phyloP scores from a whole-genome alignment of 1,140 invertebrate genomes.

The Cecropterus lyciades region DNA sequence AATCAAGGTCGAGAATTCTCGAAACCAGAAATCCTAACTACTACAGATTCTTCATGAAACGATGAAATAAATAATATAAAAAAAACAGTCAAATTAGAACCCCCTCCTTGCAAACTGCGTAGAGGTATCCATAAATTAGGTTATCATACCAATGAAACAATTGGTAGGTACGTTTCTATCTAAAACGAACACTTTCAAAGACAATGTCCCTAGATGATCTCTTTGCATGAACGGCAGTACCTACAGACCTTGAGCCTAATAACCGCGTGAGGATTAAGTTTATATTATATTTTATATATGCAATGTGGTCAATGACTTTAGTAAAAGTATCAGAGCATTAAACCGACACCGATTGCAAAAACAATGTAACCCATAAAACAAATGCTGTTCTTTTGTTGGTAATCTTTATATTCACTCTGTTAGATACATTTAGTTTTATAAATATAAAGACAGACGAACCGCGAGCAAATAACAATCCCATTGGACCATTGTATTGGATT shows the following conservation, averaged over 20 bases:
- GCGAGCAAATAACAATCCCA: too few relatives aligned
- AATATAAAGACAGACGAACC: background rate
- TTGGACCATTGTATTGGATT: too few relatives aligned
- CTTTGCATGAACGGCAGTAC: constrained; percentile 4
- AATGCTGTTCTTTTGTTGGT: constrained; percentile 18
- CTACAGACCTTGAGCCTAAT: constrained; percentile 48
- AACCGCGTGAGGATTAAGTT: constrained; percentile 40
- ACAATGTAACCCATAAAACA: constrained; percentile 46
- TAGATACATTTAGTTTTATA: background rate
- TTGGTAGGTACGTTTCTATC: background rate
- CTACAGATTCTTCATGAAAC: too few relatives aligned
- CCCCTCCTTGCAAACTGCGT: too few relatives aligned
- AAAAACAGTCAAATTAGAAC: too few relatives aligned
- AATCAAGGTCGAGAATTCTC: too few relatives aligned
- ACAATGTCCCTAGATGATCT: background rate
- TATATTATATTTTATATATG: constrained; percentile 48
- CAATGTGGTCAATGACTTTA: constrained; percentile 55
- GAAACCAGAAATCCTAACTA: too few relatives aligned
- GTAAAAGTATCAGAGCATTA: constrained; percentile 54
- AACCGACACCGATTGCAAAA: constrained; percentile 47
- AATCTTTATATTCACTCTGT: background rate
- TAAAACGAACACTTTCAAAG: background rate
- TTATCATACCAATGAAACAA: background rate
- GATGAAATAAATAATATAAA: too few relatives aligned
- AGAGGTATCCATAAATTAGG: too few relatives aligned